Evolutionary conservation across 2,797 vertebrate genomes (phyloP).

Genomic region (Tenualosa ilisha): DNA sequence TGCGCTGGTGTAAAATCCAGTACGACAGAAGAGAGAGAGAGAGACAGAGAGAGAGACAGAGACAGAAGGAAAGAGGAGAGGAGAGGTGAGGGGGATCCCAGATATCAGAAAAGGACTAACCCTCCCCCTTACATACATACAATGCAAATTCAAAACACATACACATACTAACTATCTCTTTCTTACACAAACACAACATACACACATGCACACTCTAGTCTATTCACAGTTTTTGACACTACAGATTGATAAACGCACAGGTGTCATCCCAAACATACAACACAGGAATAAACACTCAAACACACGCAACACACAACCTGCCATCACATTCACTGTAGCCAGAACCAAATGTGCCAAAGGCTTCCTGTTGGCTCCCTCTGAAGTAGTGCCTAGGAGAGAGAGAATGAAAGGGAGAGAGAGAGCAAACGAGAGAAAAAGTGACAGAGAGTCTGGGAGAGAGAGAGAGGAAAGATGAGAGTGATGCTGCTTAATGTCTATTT

Average conservation of each 20-base stretch:
- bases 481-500: conserved; percentile 62
- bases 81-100: conserved; percentile 32
- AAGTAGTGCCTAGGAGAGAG: conserved; percentile 7
- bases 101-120: not conserved
- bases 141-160: conserved; percentile 46
- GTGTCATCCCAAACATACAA: not conserved
- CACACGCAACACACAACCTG: not conserved
- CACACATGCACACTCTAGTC: not conserved
- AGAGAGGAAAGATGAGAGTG: conserved; percentile 28
- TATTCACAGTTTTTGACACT: not conserved
- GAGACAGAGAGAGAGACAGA: conserved; percentile 10
- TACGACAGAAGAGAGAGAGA: conserved; percentile 27
- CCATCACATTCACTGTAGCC: not conserved
- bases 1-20: not conserved
- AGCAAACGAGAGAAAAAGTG: conserved; percentile 28
- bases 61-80: not conserved
- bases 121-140: conserved; percentile 48
- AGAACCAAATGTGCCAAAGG: conserved; percentile 22
- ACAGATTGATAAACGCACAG: not conserved
- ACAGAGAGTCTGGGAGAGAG: not conserved
- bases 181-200: conserved; percentile 42
- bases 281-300: not conserved
- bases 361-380: conserved; percentile 31
- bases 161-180: conserved; percentile 55
- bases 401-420: not conserved